Evolutionary conservation across 1,140 invertebrate genomes (phyloP), one percentile per base, ranked within the genome.

Genomic region (Meteorus sp.): DNA sequence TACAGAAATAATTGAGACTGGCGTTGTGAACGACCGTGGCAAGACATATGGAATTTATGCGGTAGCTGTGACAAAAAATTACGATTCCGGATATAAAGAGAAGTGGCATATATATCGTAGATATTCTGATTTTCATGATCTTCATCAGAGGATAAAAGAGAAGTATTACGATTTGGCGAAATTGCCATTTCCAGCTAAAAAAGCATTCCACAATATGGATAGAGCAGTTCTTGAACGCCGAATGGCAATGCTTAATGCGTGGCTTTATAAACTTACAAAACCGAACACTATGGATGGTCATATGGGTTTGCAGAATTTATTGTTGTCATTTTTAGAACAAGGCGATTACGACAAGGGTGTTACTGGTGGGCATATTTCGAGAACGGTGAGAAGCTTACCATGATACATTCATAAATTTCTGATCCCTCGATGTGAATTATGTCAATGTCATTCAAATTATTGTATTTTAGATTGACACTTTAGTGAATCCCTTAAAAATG

Each of bases 171-270:
- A 91, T 73, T 73, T 97, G 2, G 83, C 85, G 3, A 89, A 88
- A 66, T 77, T 97, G 19, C 83, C 86, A 19, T 95, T 98, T 71
- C 95, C 95, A 9, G 91, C 89, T 0, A 98, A 98, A 76, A 95
- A 95, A 70, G 89, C 94, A 13, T 93, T 97, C 70, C 94, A 96
- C 65, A 97, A 97, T 74, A 92, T 93, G 73, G 94, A 93, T 54
- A 80, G 92, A 43, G 81, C 87, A 5, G 94, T 97, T 37, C 74
- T 98, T 37, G 94, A 97, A 73, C 89, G 87, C 67, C 81, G 95
- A 25, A 94, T 92, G 83, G 83, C 87, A 55, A 89, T 92, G 81
- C 76, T 97, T 3, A 94, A 95, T 72, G 84, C 83, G 27, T 97
- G 95, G 81, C 78, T 97, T 53, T 83, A 88, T 65, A 88, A 84